Base-by-base conservation (phyloP, 2,888 invertebrate species). In the Xestia xanthographa region DNA sequence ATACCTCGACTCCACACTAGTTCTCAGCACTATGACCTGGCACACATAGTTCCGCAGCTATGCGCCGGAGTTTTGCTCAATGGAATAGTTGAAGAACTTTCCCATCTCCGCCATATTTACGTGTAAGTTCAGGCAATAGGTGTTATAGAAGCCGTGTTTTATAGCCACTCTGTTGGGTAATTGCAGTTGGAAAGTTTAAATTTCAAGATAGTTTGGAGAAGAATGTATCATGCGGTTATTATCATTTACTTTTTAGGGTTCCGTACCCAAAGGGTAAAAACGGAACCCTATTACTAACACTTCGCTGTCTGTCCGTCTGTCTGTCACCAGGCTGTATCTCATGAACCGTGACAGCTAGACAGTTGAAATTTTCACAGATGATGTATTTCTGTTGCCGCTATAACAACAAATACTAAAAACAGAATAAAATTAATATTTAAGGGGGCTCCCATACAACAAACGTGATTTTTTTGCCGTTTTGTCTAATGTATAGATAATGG, bases 61-160 rank as follows among this genome's bases (percentile, higher is more conserved):
- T 84, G 83, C 80, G 84, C 83, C 66, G 78, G 77, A 83, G 83
- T 83, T 77, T 53, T 43, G 22, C 65, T 79, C 84, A 83, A 72
- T 84, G 14, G 77, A 84, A 83, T 83, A 84, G 83, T 83, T 83
- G 22, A 2, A 2, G 77, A 29, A 83, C 81, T 83, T 74, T 45
- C 56, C 43, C 65, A 67, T 68, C 60, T 68, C 75, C 62, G 5
- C 70, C 67, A 17, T 83, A 84, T 72, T 69, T 84, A 74, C 48
- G 69, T 83, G 77, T 66, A 74, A 84, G 70, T 80, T 84, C 45
- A 29, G 50, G 62, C 26, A 41, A 65, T 70, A 76, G 67, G 80
- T 80, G 84, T 77, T 71, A 71, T 77, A 63, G 58, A 70, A 58
- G 65, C 66, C 41, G 20, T 77, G 72, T 72, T 83, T 83, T 80